Base-by-base conservation (phyloP, 2,888 invertebrate species). In the Orthosia gracilis region DNA sequence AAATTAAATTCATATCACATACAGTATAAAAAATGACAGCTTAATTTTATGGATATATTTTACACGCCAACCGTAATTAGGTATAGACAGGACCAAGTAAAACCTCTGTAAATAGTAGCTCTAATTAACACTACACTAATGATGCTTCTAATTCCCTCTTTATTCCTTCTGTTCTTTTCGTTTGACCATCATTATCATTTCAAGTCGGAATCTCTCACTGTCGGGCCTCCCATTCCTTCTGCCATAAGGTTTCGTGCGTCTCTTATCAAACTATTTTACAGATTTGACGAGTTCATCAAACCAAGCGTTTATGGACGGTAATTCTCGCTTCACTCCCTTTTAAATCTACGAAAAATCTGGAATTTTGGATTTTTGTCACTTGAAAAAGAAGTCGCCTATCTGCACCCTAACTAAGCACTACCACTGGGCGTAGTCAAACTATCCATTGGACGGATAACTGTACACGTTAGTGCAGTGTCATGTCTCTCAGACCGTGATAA, bases 381-480 rank as follows among this genome's bases (percentile, higher is more conserved):
- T 1, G 0, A 7, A 17, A 75, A 21, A 21, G 26, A 61, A 57
- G 47, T 78, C 21, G 13, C 76, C 54, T 12, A 23, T 82, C 82
- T 80, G 13, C 68, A n/a, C 15, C 61, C 5, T 66, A 74, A 21
- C 23, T 76, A 55, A 66, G 79, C 82, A 75, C 80, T 49, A 61
- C 78, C 87, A 84, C 78, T 89, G 89, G 55, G 73, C 86, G 73
- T 84, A 88, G 89, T 89, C 89, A 89, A 90, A 91, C 88, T 88
- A 89, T 86, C 86, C 85, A 86, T 83, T 87, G 86, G 86, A 85
- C 83, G 80, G 84, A 75, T 91, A 90, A 91, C 90, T 89, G 91
- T 90, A 89, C 88, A 80, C 85, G 77, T 84, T 76, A 84, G 68
- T 83, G 79, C 85, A 82, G 84, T 84, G 88, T 87, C 88, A 85